Base-by-base conservation (phyloP, 2,888 invertebrate genomes). In the Pomacea canaliculata region DNA sequence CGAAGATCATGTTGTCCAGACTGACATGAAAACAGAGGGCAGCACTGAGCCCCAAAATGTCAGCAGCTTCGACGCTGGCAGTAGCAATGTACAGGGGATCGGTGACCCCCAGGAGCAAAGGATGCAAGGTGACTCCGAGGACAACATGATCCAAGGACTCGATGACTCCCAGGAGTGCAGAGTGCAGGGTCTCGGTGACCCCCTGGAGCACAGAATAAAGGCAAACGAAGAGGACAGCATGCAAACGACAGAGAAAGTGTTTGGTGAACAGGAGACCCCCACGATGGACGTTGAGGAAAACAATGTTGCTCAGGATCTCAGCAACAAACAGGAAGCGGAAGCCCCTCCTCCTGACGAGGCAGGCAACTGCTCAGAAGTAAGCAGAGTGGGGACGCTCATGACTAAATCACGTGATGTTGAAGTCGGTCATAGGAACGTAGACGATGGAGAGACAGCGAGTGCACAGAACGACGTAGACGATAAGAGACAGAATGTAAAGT, bases 251-350 rank as follows among this genome's bases (percentile, higher is more conserved):
- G 79, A 79, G 68, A 82, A 82, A 65, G 76, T 70, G 63, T 81
- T 81, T n/a, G 72, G 76, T 10, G 80, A 81, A 49, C 76, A 77
- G 72, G 72, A 78, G 67, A 82, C 82, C 73, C 79, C 79, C 49
- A 78, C 78, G 66, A 81, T 80, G 48, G 83, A 85, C 56, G 46
- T 81, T 19, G 78, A 56, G 23, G 76, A 76, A 23, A 49, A 65
- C 37, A 51, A 62, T n/a, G 37, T 13, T 10, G 37, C 18, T 76
- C 56, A 77, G 68, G 51, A 49, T 19, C 65, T 46, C 23, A 51
- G n/a, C 46, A 23, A 18, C 9, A 71, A 76, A 5, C 67, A 73
- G 5, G 68, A 68, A 37, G 74, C 67, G n/a, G 51, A 67, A 16
- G 51, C 51, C 16, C 12, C 8, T 10, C 51, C 51, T 13, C 2